phyloP scores from a whole-genome alignment of 1,140 invertebrate genomes.

The Dinoponera quadriceps region DNA sequence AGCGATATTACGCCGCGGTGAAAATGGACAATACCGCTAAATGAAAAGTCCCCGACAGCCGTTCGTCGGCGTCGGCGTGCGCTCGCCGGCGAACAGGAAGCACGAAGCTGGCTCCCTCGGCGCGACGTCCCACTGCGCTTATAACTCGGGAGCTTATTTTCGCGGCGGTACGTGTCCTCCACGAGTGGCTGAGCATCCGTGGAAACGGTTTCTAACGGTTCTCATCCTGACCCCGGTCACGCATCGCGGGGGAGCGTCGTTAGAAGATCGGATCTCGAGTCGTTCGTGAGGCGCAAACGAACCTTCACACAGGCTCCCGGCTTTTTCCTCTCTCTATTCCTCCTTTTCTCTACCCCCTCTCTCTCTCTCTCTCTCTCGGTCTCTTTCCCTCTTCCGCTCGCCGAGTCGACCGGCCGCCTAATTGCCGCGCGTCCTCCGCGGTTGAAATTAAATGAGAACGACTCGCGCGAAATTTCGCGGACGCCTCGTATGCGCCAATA shows the following conservation, averaged over 20 bases:
- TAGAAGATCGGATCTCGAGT: constrained; percentile 78
- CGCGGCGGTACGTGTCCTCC: constrained; percentile 65
- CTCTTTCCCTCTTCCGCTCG: constrained; percentile 1
- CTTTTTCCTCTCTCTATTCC: not conserved
- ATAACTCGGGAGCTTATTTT: constrained; percentile 70
- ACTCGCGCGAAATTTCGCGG: constrained; percentile 15
- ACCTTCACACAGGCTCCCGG: constrained; percentile 56
- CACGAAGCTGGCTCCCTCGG: not conserved
- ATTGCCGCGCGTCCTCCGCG: constrained; percentile 48
- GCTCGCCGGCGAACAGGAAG: constrained; percentile 2
- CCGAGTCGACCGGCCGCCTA: constrained; percentile 29
- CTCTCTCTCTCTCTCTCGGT: not conserved
- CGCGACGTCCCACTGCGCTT: constrained; percentile 45
- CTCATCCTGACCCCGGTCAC: constrained; percentile 80
- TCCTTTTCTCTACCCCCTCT: not conserved
- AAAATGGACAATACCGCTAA: constrained; percentile 4
- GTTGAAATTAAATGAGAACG: constrained; percentile 52
- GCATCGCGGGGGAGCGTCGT: constrained; percentile 74
- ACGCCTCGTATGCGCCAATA: not conserved
- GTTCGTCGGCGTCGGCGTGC: not conserved
- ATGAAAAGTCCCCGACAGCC: constrained; percentile 26
- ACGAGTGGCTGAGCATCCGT: constrained; percentile 67
- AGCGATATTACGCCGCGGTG: not conserved
- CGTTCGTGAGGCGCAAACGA: constrained; percentile 76
- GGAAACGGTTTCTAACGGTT: constrained; percentile 71